These are phyloP conservation scores for Diglossa brunneiventris DNA, from an alignment of 2,113 vertebrate species.

Conservation along the genomic window DNA sequence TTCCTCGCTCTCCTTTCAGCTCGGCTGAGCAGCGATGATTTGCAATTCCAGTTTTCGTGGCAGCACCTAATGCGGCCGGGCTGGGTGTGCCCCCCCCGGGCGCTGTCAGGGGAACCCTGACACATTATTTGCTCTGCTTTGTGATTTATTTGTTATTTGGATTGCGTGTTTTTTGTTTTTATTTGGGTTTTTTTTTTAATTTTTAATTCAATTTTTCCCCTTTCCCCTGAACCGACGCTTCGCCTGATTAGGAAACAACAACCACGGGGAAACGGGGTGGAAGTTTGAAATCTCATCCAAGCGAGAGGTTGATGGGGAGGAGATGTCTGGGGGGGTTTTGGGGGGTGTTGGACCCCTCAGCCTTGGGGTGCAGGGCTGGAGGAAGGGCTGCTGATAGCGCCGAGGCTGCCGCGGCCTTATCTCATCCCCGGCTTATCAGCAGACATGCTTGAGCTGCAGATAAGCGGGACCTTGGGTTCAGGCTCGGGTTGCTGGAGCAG, in stretches of 20 bases:
- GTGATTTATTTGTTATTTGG: too few relatives aligned
- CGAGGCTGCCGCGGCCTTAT: not conserved
- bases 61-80: not conserved
- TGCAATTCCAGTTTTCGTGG: not conserved
- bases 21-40: not conserved
- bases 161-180: too few relatives aligned
- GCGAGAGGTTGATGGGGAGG: not conserved
- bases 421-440: conserved; percentile 19
- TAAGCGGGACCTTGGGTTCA: conserved; percentile 41
- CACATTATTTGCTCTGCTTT: not conserved
- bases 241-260: not conserved
- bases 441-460: conserved; percentile 1
- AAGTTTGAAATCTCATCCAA: not conserved
- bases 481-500: not conserved
- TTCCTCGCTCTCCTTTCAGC: conserved; percentile 18
- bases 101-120: not conserved
- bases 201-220: not conserved
- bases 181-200: too few relatives aligned
- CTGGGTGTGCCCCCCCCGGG: not conserved
- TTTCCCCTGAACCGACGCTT: not conserved
- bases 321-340: not conserved
- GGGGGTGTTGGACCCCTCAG: not conserved
- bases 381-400: not conserved
- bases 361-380: not conserved
- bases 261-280: rapidly evolving